Evolutionary conservation across 2,888 invertebrate species (phyloP).

Genomic region (Heteromurus nitidus): DNA sequence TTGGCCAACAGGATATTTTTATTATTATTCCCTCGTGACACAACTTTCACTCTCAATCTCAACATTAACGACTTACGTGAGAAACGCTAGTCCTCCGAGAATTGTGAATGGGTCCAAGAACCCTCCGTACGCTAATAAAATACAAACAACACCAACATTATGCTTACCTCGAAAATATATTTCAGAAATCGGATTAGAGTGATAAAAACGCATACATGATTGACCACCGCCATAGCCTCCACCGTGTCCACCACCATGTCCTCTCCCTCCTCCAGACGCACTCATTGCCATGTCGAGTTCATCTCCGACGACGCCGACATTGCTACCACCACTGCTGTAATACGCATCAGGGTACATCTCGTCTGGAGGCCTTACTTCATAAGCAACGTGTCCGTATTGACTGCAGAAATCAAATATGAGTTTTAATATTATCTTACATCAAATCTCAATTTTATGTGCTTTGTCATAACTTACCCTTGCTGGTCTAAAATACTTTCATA

Average conservation of each 20-base stretch:
- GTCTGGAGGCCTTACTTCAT: constrained; percentile 61
- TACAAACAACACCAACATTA: too few relatives aligned
- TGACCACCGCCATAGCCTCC: constrained; percentile 52
- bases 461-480: constrained; percentile 45
- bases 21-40: not conserved
- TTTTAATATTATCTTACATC: not conserved
- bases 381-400: constrained; percentile 64
- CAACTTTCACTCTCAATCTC: not conserved
- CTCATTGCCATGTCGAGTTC: constrained; percentile 67
- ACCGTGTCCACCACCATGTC: constrained; percentile 58
- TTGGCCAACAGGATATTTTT: too few relatives aligned
- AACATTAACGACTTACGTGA: constrained; percentile 58
- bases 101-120: constrained; percentile 72
- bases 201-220: not conserved
- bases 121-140: constrained; percentile 51
- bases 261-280: constrained; percentile 62
- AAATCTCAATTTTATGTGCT: not conserved
- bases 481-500: constrained; percentile 51
- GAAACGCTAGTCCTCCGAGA: constrained; percentile 72
- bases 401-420: constrained; percentile 22
- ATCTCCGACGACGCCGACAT: not conserved
- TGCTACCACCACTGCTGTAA: not conserved
- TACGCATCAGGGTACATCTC: constrained; percentile 35
- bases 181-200: too few relatives aligned
- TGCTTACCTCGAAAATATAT: too few relatives aligned